Conservation (phyloP, 2,888 invertebrate species). For the Antheraea yamamai region DNA sequence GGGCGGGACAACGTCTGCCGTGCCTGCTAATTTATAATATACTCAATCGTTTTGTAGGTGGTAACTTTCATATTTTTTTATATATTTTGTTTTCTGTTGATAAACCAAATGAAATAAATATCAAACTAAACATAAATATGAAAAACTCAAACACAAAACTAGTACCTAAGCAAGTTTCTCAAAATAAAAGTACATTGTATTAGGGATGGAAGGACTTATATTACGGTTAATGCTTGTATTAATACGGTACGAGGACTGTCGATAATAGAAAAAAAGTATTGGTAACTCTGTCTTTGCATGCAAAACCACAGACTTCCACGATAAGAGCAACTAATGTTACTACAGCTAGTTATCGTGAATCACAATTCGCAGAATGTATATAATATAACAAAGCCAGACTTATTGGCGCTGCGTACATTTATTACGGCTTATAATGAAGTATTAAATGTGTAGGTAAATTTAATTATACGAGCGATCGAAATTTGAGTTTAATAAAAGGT, state of each 20-base stretch:
- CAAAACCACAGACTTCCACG: not conserved
- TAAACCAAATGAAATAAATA: no score
- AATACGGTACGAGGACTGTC: not conserved
- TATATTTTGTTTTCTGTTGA: no score
- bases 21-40: no score
- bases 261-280: not conserved
- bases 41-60: no score
- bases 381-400: constrained; percentile 6
- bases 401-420: not conserved
- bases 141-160: no score
- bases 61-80: no score
- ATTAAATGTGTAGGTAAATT: no score
- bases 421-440: not conserved
- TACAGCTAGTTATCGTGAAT: not conserved
- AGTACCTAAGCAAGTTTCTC: not conserved
- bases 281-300: not conserved
- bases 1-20: no score
- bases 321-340: not conserved
- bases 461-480: no score
- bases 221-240: not conserved
- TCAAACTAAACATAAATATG: no score
- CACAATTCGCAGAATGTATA: not conserved
- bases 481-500: no score
- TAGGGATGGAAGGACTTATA: not conserved
- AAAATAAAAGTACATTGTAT: not conserved